Percentiles rank a stretch among this genome's conserved stretches.
phyloP scores from a whole-genome alignment of 1,140 invertebrate species.

The Meloidogyne floridensis region DNA sequence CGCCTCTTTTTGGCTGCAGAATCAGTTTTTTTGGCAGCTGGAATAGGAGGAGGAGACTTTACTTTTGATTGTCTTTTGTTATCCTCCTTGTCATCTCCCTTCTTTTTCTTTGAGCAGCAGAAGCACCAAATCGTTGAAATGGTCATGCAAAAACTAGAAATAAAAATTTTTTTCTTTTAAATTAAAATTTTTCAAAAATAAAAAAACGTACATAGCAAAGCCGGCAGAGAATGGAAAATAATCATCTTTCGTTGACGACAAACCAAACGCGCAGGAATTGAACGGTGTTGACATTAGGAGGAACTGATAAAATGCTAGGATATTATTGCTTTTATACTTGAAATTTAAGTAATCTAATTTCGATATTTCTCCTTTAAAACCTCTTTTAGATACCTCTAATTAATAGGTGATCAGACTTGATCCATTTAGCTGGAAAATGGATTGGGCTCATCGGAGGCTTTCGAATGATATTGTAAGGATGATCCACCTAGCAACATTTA shows the following conservation, averaged over 20 bases:
- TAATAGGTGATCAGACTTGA: too few relatives aligned
- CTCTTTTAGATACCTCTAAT: too few relatives aligned
- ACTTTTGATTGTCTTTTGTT: neutral
- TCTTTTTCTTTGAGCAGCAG: neutral
- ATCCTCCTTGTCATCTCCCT: neutral
- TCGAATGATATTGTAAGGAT: too few relatives aligned
- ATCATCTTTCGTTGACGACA: neutral
- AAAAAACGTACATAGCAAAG: neutral
- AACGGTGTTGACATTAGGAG: neutral
- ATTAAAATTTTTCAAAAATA: neutral
- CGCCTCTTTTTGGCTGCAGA: neutral
- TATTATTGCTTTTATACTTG: neutral
- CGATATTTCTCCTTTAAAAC: too few relatives aligned
- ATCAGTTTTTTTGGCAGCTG: neutral
- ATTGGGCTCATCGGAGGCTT: too few relatives aligned
- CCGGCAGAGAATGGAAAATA: neutral
- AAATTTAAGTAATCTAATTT: neutral
- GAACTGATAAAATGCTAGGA: neutral
- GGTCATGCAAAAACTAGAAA: neutral
- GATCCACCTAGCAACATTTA: too few relatives aligned
- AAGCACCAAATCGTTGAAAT: conserved; percentile 5
- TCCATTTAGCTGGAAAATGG: too few relatives aligned
- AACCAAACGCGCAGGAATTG: neutral
- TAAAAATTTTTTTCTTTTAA: neutral
- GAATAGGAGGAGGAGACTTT: neutral